These are phyloP conservation scores for Periplaneta americana DNA, from an alignment of 1,140 invertebrate species.

Conservation along the genomic window DNA sequence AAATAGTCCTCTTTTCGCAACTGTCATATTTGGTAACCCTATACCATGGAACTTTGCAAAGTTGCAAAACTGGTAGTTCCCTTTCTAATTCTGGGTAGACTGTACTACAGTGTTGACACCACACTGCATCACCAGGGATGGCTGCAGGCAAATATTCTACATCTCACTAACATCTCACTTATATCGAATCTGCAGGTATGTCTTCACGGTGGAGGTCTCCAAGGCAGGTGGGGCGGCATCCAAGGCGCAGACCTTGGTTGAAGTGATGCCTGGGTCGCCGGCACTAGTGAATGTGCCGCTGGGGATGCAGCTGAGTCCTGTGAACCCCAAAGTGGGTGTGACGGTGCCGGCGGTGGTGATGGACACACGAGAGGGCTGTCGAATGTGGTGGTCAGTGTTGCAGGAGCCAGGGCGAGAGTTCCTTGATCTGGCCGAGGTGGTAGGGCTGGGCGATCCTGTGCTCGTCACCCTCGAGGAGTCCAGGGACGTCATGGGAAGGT, in stretches of 20 bases:
- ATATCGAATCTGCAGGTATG: constrained; percentile 12
- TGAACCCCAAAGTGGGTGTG: constrained; percentile 8
- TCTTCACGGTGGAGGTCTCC: constrained; percentile 10
- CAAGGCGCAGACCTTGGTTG: neutral
- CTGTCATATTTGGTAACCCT: no score
- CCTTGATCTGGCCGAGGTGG: constrained; percentile 7
- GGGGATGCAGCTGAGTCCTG: neutral
- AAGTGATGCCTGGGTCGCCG: constrained; percentile 7
- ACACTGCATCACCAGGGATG: no score
- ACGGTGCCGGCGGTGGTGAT: constrained; percentile 5
- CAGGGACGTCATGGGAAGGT: neutral
- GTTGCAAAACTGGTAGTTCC: no score
- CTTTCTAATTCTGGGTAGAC: no score
- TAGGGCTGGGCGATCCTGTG: constrained; percentile 13
- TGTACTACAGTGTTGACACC: no score
- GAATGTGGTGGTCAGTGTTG: constrained; percentile 12
- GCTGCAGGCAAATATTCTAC: no score
- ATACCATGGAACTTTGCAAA: no score
- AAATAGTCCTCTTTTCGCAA: no score
- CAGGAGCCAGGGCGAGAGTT: constrained; percentile 9
- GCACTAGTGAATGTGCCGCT: neutral
- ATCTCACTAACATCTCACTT: no score
- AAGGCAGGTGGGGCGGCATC: neutral
- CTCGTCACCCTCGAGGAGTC: constrained; percentile 3
- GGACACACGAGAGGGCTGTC: neutral